Evolutionary conservation across 1,140 invertebrate species (phyloP), one percentile per base, ranked within the genome.

Genomic region (Condylostylus longicornis): DNA sequence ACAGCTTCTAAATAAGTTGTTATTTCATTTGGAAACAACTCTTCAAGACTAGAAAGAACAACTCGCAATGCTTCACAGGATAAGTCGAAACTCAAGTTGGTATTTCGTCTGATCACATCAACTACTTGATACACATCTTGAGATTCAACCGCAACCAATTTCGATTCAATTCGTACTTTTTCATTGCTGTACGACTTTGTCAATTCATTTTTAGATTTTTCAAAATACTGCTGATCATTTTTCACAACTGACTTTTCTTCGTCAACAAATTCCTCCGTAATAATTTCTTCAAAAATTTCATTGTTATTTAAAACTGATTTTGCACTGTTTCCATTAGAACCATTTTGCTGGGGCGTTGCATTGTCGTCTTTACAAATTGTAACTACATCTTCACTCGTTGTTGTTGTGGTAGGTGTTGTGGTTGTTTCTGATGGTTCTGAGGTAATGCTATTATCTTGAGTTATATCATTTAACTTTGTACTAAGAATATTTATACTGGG

Each of bases 21-120:
- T 27, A 72, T 62, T 33, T 58, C 67, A 12, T 66, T 63, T 4
- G 73, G 73, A 18, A 75, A 58, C 6, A 75, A 48, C 42, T 72
- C 65, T 47, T 72, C 69, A 35, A 82, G 59, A 33, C 72, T 75
- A 41, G 68, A 68, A 10, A 87, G 64, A 2, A 89, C 81, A 19
- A 82, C 81, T 40, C 76, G 76, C 17, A 88, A 73, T 23, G 85
- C 84, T 20, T 86, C 70, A 56, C 81, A 77, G 0, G 83, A 88
- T 68, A 86, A 76, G 48, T 88, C 79, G 57, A 89, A 80, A 51
- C 81, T 87, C 6, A 90, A 69, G 44, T 84, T 77, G 1, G 86
- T 89, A 50, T 83, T 82, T 44, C 72, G 73, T 22, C 87, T 66
- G 5, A 91, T 76, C 51, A 75, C 70, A 50, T 83, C 79, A 8